phyloP scores from a whole-genome alignment of 92 coral and sea anemone genomes.

The Porites rus region DNA sequence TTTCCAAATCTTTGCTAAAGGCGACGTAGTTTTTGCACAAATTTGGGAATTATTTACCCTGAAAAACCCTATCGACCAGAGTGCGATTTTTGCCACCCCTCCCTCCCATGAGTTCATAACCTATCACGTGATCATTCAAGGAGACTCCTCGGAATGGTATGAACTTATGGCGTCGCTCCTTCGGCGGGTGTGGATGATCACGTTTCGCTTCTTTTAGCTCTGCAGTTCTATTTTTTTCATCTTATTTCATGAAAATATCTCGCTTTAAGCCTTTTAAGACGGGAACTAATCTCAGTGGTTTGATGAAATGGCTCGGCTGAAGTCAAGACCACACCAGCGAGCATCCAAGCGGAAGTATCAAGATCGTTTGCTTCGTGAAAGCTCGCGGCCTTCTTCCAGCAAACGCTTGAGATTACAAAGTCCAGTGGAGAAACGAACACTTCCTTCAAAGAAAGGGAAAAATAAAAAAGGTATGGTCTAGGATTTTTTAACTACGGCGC shows the following conservation, averaged over 20 bases:
- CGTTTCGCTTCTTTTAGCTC: neutral
- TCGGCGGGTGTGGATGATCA: slow-evolving; percentile 40
- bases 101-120: no score
- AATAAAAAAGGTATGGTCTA: slow-evolving; percentile 34
- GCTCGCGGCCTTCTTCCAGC: slow-evolving; percentile 19
- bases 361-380: slow-evolving; percentile 42
- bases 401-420: slow-evolving; percentile 39
- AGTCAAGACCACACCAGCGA: slow-evolving; percentile 34
- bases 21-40: no score
- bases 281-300: neutral
- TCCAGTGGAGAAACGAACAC: slow-evolving; percentile 4
- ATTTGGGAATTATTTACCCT: no score
- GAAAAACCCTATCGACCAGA: no score
- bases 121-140: slow-evolving; percentile 64
- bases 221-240: neutral
- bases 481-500: neutral
- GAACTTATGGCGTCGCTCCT: slow-evolving; percentile 41
- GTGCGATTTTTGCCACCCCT: no score
- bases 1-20: no score
- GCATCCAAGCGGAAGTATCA: slow-evolving; percentile 44
- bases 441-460: slow-evolving; percentile 23
- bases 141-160: slow-evolving; percentile 76
- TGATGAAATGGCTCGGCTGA: slow-evolving; percentile 37
- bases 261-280: neutral
- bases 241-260: neutral